Evolutionary conservation across 2,888 invertebrate genomes (phyloP).

Genomic region (Standfussiana lucernea): DNA sequence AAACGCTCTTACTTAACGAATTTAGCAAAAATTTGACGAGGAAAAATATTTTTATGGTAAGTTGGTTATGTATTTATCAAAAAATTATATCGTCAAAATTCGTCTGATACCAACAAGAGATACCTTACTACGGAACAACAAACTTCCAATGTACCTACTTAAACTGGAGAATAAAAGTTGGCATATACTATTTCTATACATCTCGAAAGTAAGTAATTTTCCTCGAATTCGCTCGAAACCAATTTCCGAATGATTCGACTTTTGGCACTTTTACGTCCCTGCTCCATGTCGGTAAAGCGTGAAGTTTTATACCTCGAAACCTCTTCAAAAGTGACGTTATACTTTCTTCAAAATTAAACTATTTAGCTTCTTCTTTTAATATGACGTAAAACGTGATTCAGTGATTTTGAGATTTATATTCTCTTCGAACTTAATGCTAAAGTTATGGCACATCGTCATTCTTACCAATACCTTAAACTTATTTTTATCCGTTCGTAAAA

Average conservation of each 20-base stretch:
- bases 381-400: slow-evolving; percentile 40
- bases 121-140: neutral
- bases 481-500: neutral
- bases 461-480: slow-evolving; percentile 10
- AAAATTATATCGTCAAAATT: neutral
- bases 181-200: slow-evolving; percentile 43
- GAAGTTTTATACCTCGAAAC: slow-evolving; percentile 58
- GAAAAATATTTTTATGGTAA: neutral
- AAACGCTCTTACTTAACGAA: neutral
- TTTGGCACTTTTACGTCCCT: slow-evolving; percentile 51
- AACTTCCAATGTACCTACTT: slow-evolving; percentile 34
- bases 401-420: slow-evolving; percentile 50
- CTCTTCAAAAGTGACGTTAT: slow-evolving; percentile 37
- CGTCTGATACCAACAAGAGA: slow-evolving; percentile 4
- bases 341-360: slow-evolving; percentile 51
- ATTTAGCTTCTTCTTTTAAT: slow-evolving; percentile 38
- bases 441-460: slow-evolving; percentile 44
- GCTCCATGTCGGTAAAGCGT: slow-evolving; percentile 36
- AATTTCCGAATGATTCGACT: slow-evolving; percentile 61
- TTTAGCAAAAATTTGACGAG: neutral
- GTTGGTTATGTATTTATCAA: neutral
- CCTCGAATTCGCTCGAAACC: slow-evolving; percentile 52
- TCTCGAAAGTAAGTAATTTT: slow-evolving; percentile 54
- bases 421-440: neutral
- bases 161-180: slow-evolving; percentile 66